Evolutionary conservation across 2,888 invertebrate genomes (phyloP).

Genomic region (Nemotelus nigrinus): DNA sequence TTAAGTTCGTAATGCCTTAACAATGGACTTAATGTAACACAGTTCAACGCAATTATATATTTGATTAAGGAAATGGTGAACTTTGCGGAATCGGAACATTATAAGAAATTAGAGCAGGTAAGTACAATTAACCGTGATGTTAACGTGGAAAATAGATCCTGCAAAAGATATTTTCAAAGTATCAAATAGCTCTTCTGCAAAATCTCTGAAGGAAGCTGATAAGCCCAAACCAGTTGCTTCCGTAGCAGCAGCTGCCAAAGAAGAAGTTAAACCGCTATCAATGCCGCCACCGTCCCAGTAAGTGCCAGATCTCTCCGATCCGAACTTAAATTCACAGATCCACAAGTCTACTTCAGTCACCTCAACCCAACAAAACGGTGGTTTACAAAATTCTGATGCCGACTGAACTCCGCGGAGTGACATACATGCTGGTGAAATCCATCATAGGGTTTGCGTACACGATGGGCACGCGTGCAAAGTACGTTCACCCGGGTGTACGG

Average conservation of each 20-base stretch:
- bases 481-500: too few relatives aligned
- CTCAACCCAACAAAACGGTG: neutral
- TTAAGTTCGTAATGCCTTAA: constrained; percentile 95
- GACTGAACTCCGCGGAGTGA: too few relatives aligned
- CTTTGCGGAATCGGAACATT: constrained; percentile 90
- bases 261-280: constrained; percentile 23
- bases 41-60: constrained; percentile 87
- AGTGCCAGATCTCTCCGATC: constrained; percentile 28
- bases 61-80: constrained; percentile 91
- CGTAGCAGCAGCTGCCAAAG: constrained; percentile 14
- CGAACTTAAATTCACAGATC: constrained; percentile 29
- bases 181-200: constrained; percentile 6
- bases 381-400: too few relatives aligned
- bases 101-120: constrained; percentile 87
- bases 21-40: constrained; percentile 87
- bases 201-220: constrained; percentile 1
- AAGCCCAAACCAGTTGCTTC: neutral
- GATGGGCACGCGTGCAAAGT: too few relatives aligned
- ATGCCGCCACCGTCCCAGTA: constrained; percentile 5
- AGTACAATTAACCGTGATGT: constrained; percentile 83
- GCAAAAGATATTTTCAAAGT: constrained; percentile 37
- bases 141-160: constrained; percentile 64
- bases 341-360: constrained; percentile 24
- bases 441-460: too few relatives aligned
- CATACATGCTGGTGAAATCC: too few relatives aligned